Evolutionary conservation across 2,797 vertebrate species (phyloP).

Genomic region (Ctenopoma multispine): DNA sequence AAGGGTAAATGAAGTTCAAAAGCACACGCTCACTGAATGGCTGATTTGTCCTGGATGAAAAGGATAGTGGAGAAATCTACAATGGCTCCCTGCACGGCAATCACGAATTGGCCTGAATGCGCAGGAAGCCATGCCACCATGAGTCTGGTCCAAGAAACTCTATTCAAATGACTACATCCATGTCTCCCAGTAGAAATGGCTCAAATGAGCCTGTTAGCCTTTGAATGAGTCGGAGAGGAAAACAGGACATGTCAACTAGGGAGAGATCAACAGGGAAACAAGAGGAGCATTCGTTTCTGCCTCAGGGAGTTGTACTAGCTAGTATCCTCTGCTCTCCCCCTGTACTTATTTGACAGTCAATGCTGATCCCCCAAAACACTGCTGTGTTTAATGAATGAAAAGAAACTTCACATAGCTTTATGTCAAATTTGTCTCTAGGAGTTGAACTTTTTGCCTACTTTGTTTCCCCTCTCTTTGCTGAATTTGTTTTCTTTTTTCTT

Average conservation of each 20-base stretch:
- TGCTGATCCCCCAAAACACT: slow-evolving; percentile 64
- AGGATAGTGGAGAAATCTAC: slow-evolving; percentile 56
- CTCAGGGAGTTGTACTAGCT: slow-evolving; percentile 77
- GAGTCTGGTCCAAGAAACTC: slow-evolving; percentile 75
- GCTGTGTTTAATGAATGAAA: slow-evolving; percentile 70
- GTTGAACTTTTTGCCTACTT: slow-evolving; percentile 59
- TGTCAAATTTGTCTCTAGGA: slow-evolving; percentile 62
- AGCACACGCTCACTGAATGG: slow-evolving; percentile 56
- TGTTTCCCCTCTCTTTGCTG: slow-evolving; percentile 14
- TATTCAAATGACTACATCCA: slow-evolving; percentile 79
- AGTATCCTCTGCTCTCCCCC: slow-evolving; percentile 66
- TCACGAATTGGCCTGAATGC: slow-evolving; percentile 73
- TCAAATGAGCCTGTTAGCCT: slow-evolving; percentile 83
- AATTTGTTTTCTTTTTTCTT: slow-evolving; percentile 24
- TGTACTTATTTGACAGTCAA: slow-evolving; percentile 81
- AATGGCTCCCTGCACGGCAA: slow-evolving; percentile 71
- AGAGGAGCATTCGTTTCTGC: slow-evolving; percentile 79
- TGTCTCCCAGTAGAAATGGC: slow-evolving; percentile 76
- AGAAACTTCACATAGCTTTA: slow-evolving; percentile 67
- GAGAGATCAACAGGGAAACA: slow-evolving; percentile 83
- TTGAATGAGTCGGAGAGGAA: slow-evolving; percentile 72
- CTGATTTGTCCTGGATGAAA: slow-evolving; percentile 67
- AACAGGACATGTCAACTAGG: slow-evolving; percentile 84
- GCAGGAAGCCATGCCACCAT: slow-evolving; percentile 78
- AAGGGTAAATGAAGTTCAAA: slow-evolving; percentile 66